Evolutionary conservation across 1,140 invertebrate genomes (phyloP).

Genomic region (Agrilus planipennis): DNA sequence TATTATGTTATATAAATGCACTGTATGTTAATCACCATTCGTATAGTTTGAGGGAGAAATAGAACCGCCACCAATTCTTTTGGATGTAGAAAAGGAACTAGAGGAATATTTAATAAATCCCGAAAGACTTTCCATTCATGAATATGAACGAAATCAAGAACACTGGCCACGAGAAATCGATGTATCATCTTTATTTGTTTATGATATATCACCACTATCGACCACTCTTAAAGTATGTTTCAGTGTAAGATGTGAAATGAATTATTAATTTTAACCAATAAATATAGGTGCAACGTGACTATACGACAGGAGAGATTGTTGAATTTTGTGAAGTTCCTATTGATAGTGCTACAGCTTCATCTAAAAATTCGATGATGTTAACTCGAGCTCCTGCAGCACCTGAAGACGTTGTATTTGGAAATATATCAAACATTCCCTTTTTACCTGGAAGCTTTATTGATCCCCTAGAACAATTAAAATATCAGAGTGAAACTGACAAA

Average conservation of each 20-base stretch:
- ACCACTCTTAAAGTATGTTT: slow-evolving; percentile 37
- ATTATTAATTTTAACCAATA: neutral
- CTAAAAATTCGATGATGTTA: slow-evolving; percentile 67
- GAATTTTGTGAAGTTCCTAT: slow-evolving; percentile 55
- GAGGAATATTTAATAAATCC: slow-evolving; percentile 45
- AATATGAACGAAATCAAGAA: slow-evolving; percentile 43
- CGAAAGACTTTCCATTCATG: slow-evolving; percentile 51
- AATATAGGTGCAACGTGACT: slow-evolving; percentile 50
- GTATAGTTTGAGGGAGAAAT: too few species aligned
- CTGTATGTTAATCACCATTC: too few species aligned
- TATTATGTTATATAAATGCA: too few species aligned
- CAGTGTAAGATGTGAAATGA: neutral
- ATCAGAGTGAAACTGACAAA: neutral
- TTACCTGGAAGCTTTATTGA: slow-evolving; percentile 69
- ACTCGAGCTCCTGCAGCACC: slow-evolving; percentile 47
- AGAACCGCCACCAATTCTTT: slow-evolving; percentile 49
- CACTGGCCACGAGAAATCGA: slow-evolving; percentile 43
- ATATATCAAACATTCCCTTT: slow-evolving; percentile 61
- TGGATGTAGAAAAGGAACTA: slow-evolving; percentile 42
- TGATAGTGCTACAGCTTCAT: slow-evolving; percentile 47
- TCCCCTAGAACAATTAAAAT: slow-evolving; percentile 29
- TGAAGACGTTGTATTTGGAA: slow-evolving; percentile 51
- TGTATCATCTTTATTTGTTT: slow-evolving; percentile 39
- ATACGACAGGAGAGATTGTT: slow-evolving; percentile 53
- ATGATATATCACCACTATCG: slow-evolving; percentile 36